Evolutionary conservation across 2,888 invertebrate species (phyloP), one percentile per base, ranked within the genome.

Genomic region (Calameuta filiformis): DNA sequence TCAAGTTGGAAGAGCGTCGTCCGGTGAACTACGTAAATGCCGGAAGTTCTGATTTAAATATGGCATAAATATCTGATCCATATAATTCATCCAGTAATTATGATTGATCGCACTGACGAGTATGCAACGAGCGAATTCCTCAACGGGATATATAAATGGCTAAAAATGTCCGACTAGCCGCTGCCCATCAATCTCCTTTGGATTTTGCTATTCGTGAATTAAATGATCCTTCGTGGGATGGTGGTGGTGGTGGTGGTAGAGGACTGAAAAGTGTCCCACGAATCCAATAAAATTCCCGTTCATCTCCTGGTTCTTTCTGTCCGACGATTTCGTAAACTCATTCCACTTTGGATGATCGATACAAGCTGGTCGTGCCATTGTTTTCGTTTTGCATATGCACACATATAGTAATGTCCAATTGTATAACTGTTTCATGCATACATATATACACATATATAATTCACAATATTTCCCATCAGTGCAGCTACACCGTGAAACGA

Each of bases 201-300:
- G 81, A 80, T 69, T 81, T 78, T 76, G 77, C 78, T 80, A 77
- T 76, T 69, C 56, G 68, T 76, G 76, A 81, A 81, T 79, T 83
- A 81, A 81, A 82, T 75, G 82, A 76, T 82, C 79, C 80, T 80
- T 79, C 78, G 68, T 33, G 56, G 77, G 76, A 77, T 81, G 78
- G 73, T 77, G 79, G 77, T 76, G 78, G 73, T 77, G 79, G 77
- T 76, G 77, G 80, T 69, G 77, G 78, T 68, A 15, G 35, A 73
- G 31, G 77, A n/a, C 79, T 77, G 79, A 80, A 79, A 77, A 80
- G 69, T 37, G 69, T 73, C 75, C 6, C 15, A 30, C 15, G 23
- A 34, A 37, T 68, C 23, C 23, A 75, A 34, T 35, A 68, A 68
- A 71, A 78, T 23, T 15, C 37, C 76, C 12, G 31, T 73, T 76